Percentiles rank a stretch among this genome's conserved stretches.
These are phyloP conservation scores for Brachionus asplanchnoidis DNA, from an alignment of 1,140 invertebrate genomes.

Conservation along the genomic window DNA sequence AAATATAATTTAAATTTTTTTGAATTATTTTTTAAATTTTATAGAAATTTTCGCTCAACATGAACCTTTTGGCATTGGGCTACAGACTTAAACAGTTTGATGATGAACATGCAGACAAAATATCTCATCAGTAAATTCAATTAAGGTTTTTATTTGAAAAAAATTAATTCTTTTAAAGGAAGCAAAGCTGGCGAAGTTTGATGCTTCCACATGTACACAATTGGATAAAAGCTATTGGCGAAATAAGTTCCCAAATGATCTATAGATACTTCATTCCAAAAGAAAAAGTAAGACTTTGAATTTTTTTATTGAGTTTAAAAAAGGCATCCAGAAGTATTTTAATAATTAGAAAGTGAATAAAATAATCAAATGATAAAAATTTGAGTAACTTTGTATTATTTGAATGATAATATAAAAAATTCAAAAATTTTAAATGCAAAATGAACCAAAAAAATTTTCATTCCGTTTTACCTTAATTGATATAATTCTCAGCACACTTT, in stretches of 20 bases:
- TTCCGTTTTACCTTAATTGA: too few relatives aligned
- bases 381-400: too few relatives aligned
- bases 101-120: not conserved
- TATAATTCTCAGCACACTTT: too few relatives aligned
- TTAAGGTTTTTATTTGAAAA: not conserved
- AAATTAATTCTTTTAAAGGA: not conserved
- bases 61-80: constrained; percentile 17
- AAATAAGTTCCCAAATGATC: constrained; percentile 25
- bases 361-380: too few relatives aligned
- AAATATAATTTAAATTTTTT: not conserved
- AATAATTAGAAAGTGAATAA: too few relatives aligned
- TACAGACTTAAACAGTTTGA: constrained; percentile 34
- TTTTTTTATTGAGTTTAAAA: not conserved
- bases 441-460: too few relatives aligned
- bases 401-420: too few relatives aligned
- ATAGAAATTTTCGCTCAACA: not conserved
- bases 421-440: too few relatives aligned
- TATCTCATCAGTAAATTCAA: not conserved
- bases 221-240: constrained; percentile 9
- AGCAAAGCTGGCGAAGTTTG: constrained; percentile 14
- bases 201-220: constrained; percentile 20
- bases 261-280: not conserved
- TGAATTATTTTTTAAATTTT: too few relatives aligned
- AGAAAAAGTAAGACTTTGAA: not conserved
- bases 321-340: too few relatives aligned